Conservation (phyloP, 2,113 vertebrate genomes). For the Canis aureus region DNA sequence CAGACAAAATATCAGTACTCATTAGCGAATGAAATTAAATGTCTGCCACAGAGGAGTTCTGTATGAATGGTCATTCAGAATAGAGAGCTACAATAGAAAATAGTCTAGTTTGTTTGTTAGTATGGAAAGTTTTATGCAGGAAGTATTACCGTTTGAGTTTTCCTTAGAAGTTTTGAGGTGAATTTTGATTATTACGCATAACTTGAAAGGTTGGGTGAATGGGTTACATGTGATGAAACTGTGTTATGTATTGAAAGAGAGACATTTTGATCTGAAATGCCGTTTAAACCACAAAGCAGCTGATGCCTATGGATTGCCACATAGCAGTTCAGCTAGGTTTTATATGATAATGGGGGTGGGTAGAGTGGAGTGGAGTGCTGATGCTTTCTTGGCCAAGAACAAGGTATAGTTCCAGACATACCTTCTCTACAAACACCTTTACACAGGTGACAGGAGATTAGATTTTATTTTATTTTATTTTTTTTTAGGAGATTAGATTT, state of each 20-base stretch:
- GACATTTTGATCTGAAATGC: not conserved
- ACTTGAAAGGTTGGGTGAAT: not conserved
- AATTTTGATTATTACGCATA: not conserved
- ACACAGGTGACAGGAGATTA: not conserved
- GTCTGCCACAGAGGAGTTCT: not conserved
- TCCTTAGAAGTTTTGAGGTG: conserved; percentile 15
- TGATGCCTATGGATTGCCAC: not conserved
- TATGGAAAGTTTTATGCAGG: not conserved
- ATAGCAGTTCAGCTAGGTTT: not conserved
- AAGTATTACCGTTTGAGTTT: conserved; percentile 21
- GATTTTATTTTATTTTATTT: not conserved
- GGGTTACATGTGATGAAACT: not conserved
- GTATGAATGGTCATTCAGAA: not conserved
- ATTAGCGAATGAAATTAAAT: not conserved
- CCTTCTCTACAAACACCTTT: not conserved
- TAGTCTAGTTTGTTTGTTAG: not conserved
- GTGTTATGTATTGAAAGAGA: not conserved
- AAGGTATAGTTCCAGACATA: not conserved
- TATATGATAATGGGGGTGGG: not conserved
- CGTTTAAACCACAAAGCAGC: not conserved
- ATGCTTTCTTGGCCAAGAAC: not conserved
- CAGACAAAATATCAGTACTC: not conserved
- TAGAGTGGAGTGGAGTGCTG: no score
- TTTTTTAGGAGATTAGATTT: not conserved
- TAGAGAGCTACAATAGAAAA: not conserved